phyloP scores from a whole-genome alignment of 2,113 vertebrate genomes.

The Dasyornis broadbenti region DNA sequence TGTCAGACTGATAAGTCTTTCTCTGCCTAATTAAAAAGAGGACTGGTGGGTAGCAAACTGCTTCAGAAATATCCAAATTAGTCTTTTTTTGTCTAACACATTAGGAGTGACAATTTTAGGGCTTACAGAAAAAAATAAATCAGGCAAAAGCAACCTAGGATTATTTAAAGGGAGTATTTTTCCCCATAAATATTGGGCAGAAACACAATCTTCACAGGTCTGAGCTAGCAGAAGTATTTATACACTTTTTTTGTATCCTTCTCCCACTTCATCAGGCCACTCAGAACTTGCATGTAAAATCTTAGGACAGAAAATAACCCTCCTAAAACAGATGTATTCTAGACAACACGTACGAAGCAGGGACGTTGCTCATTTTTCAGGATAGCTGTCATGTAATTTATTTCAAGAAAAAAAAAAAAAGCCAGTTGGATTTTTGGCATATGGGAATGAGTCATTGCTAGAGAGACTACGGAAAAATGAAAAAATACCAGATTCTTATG shows the following conservation, averaged over 20 bases:
- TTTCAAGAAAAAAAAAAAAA: slow-evolving; percentile 32
- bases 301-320: neutral
- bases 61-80: neutral
- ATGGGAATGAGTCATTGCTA: slow-evolving; percentile 47
- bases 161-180: neutral
- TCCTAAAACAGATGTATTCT: neutral
- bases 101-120: neutral
- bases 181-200: neutral
- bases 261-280: neutral
- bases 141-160: neutral
- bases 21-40: neutral
- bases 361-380: slow-evolving; percentile 16
- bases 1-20: neutral
- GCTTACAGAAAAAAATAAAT: neutral
- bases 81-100: neutral
- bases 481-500: neutral
- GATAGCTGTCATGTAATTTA: slow-evolving; percentile 19
- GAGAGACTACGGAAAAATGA: neutral
- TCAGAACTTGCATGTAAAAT: neutral
- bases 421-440: slow-evolving; percentile 5
- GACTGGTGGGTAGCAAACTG: neutral
- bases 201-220: neutral
- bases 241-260: neutral
- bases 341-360: neutral
- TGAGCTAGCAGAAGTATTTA: neutral